Evolutionary conservation across 2,797 vertebrate species (phyloP).

Genomic region (Enteromius unitaeniatus): DNA sequence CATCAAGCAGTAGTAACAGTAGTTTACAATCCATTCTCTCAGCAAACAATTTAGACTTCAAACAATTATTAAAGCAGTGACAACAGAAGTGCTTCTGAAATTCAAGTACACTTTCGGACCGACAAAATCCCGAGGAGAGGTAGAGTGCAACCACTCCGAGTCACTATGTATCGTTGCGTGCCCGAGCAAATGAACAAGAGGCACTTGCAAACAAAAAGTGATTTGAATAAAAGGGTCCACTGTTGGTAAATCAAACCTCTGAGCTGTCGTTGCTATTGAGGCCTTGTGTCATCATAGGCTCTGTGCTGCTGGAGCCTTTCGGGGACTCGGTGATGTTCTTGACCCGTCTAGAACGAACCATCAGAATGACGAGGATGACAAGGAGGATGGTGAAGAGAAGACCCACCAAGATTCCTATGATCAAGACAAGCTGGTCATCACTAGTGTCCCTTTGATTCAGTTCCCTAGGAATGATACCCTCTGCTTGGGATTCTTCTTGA

Average conservation of each 20-base stretch:
- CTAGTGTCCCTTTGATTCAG: slow-evolving; percentile 67
- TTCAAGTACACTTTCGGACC: slow-evolving; percentile 75
- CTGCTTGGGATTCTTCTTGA: slow-evolving; percentile 69
- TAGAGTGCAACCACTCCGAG: slow-evolving; percentile 21
- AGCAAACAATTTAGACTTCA: slow-evolving; percentile 17
- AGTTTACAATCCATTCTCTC: slow-evolving; percentile 60
- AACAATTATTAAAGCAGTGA: slow-evolving; percentile 41
- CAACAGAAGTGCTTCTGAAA: slow-evolving; percentile 61
- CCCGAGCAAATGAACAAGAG: slow-evolving; percentile 72
- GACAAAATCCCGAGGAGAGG: slow-evolving; percentile 56
- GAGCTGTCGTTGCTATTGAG: slow-evolving; percentile 82
- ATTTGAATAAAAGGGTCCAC: slow-evolving; percentile 24
- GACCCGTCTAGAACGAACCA: slow-evolving; percentile 75
- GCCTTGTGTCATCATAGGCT: slow-evolving; percentile 82
- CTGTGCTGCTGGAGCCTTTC: slow-evolving; percentile 74
- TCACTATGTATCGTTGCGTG: slow-evolving; percentile 19
- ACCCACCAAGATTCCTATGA: slow-evolving; percentile 77
- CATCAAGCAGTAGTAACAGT: slow-evolving; percentile 58
- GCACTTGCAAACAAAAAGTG: slow-evolving; percentile 74
- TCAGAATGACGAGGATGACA: slow-evolving; percentile 67
- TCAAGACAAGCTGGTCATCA: slow-evolving; percentile 72
- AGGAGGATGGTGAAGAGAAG: slow-evolving; percentile 81
- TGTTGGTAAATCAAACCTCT: slow-evolving; percentile 83
- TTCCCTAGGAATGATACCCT: slow-evolving; percentile 76
- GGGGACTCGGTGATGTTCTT: slow-evolving; percentile 70